Evolutionary conservation across 2,113 vertebrate species (phyloP).

Genomic region (Tachuris rubrigastra): DNA sequence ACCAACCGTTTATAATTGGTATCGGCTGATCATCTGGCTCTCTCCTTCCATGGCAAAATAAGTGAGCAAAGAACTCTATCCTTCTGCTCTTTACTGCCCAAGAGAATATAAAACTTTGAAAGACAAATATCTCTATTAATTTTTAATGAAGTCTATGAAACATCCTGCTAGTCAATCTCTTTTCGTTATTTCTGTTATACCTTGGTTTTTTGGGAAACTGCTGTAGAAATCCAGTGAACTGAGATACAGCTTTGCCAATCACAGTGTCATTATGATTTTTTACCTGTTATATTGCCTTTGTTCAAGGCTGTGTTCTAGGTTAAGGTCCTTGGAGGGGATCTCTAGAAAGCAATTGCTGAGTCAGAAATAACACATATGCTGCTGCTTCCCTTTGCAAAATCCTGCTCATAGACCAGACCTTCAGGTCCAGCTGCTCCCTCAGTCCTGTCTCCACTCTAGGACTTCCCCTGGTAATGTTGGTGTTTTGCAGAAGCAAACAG

Average conservation of each 20-base stretch:
- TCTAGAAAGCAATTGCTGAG: background rate
- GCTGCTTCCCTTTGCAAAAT: background rate
- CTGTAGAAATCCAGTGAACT: background rate
- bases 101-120: background rate
- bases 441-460: fast-evolving
- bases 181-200: background rate
- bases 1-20: slow-evolving; percentile 53
- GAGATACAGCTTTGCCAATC: background rate
- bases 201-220: background rate
- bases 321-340: background rate
- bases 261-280: background rate
- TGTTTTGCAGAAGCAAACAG: background rate
- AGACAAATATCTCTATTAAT: background rate
- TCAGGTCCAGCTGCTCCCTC: background rate
- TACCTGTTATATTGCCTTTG: background rate
- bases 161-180: background rate
- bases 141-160: slow-evolving; percentile 10
- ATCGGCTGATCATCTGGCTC: slow-evolving; percentile 45
- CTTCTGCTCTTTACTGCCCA: background rate
- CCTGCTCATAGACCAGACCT: background rate
- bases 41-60: background rate
- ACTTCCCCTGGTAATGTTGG: background rate
- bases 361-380: background rate
- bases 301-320: background rate
- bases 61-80: slow-evolving; percentile 9